These are phyloP conservation scores for Marcusenius ussheri DNA, from an alignment of 2,113 vertebrate genomes.

Conservation along the genomic window DNA sequence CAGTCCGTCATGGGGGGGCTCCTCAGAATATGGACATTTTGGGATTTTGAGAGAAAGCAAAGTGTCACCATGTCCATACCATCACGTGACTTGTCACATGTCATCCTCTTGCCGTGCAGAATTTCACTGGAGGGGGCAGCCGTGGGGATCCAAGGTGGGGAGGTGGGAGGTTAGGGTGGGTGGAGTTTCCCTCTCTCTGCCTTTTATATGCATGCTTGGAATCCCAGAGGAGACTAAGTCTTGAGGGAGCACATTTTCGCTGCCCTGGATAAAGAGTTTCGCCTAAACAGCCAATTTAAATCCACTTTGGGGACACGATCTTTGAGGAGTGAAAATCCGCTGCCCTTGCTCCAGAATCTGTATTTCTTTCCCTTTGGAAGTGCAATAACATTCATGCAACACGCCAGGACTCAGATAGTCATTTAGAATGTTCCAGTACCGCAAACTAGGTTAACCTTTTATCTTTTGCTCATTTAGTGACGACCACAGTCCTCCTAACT, in stretches of 20 bases:
- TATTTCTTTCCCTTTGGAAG: neutral
- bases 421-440: neutral
- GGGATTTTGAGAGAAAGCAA: too few relatives aligned
- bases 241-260: neutral
- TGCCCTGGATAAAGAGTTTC: neutral
- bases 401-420: neutral
- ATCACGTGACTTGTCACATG: neutral
- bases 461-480: neutral
- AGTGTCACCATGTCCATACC: neutral
- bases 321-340: neutral
- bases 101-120: neutral
- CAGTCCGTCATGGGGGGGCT: neutral
- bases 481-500: neutral
- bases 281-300: constrained; percentile 5
- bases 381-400: neutral
- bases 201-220: neutral
- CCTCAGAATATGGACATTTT: neutral
- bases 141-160: neutral
- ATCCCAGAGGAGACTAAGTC: neutral
- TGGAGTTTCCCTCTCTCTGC: neutral
- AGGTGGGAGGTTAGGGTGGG: neutral
- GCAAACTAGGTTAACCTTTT: neutral
- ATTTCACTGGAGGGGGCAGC: neutral
- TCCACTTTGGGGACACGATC: neutral
- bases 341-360: neutral